A percentile compares a stretch with the other conserved stretches of the same genome.
phyloP scores from a whole-genome alignment of 2,888 invertebrate genomes.

The Athalia rosae region DNA sequence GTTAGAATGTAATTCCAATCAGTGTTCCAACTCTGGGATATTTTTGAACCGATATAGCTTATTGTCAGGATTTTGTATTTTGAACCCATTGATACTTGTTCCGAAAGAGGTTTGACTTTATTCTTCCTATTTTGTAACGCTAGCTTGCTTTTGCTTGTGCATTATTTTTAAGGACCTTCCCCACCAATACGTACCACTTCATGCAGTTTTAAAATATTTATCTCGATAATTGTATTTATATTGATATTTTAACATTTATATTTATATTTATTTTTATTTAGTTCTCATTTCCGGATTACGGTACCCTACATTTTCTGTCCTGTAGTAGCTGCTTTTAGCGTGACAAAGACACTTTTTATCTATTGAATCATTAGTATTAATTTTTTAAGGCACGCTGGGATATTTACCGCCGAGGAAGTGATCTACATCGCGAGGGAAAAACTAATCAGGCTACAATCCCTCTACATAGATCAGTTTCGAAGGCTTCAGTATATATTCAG shows the following conservation, averaged over 20 bases:
- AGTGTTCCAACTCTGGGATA: no score
- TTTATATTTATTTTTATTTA: not conserved
- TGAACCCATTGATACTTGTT: not conserved
- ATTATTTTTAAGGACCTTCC: slow-evolving; percentile 43
- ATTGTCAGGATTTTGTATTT: no score
- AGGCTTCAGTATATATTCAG: slow-evolving; percentile 83
- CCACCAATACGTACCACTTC: not conserved
- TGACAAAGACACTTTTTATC: slow-evolving; percentile 58
- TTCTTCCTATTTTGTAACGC: slow-evolving; percentile 51
- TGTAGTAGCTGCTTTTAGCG: slow-evolving; percentile 64
- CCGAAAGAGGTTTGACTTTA: slow-evolving; percentile 2
- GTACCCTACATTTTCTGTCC: slow-evolving; percentile 21
- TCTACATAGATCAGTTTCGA: slow-evolving; percentile 89
- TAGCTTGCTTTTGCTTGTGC: slow-evolving; percentile 69
- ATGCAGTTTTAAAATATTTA: not conserved
- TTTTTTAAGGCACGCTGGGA: slow-evolving; percentile 86
- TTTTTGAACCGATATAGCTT: no score
- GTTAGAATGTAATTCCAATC: no score
- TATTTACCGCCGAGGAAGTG: slow-evolving; percentile 92
- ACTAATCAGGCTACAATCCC: slow-evolving; percentile 83
- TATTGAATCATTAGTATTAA: slow-evolving; percentile 67
- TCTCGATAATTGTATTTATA: slow-evolving; percentile 11
- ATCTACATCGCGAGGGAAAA: slow-evolving; percentile 85
- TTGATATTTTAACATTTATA: not conserved
- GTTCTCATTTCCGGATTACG: not conserved